phyloP scores from a whole-genome alignment of 2,888 invertebrate genomes.

The Tolmerus cingulatus region DNA sequence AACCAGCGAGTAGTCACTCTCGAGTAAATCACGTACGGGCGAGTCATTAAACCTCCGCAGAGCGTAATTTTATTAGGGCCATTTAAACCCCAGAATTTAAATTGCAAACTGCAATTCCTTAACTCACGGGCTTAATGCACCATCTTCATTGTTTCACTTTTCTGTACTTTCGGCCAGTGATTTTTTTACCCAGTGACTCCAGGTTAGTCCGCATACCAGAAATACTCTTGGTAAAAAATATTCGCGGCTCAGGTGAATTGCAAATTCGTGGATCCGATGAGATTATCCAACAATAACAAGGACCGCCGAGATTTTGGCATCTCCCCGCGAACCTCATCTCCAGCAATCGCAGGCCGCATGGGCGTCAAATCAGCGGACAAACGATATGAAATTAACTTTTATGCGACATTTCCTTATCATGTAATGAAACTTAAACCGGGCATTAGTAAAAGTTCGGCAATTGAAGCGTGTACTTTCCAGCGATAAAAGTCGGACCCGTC shows the following conservation, averaged over 20 bases:
- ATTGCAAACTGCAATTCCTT: conserved; percentile 40
- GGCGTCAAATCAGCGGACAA: conserved; percentile 26
- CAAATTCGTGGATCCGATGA: neutral
- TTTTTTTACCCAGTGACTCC: neutral
- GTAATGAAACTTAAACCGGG: conserved; percentile 43
- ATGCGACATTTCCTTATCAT: conserved; percentile 38
- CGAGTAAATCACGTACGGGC: conserved; percentile 32
- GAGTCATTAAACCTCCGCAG: conserved; percentile 34
- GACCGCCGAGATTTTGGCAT: neutral
- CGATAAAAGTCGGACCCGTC: conserved; percentile 5
- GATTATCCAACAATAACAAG: neutral
- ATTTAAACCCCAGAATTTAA: conserved; percentile 37
- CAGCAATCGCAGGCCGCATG: neutral
- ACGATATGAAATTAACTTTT: conserved; percentile 37
- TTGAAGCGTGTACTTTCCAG: conserved; percentile 25
- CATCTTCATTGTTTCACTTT: conserved; percentile 26
- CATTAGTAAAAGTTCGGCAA: conserved; percentile 35
- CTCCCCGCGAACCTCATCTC: neutral
- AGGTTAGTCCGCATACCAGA: neutral
- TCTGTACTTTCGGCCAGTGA: neutral
- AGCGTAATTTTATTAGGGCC: conserved; percentile 41
- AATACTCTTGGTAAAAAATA: neutral
- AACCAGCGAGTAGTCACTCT: neutral
- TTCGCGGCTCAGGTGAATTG: neutral
- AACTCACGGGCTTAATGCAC: conserved; percentile 19